Percentiles rank a stretch among this genome's conserved stretches.
phyloP scores from a whole-genome alignment of 2,888 invertebrate genomes.

The Plutella xylostella region DNA sequence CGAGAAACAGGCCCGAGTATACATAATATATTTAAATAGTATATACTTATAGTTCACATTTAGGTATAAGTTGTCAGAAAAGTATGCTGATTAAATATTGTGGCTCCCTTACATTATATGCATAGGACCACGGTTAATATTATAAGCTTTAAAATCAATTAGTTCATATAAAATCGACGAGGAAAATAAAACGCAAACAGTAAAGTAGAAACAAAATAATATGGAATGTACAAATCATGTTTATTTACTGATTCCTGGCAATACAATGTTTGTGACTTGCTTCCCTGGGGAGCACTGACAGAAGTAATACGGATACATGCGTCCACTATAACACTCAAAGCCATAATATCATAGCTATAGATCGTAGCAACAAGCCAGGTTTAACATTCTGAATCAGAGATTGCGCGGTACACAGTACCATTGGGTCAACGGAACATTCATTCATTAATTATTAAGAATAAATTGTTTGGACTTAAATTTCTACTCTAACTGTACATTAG shows the following conservation, averaged over 20 bases:
- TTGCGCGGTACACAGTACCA: slow-evolving; percentile 54
- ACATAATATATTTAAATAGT: slow-evolving; percentile 61
- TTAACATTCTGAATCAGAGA: slow-evolving; percentile 40
- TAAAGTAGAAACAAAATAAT: slow-evolving; percentile 75
- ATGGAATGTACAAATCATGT: slow-evolving; percentile 87
- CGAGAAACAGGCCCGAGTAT: too few relatives aligned
- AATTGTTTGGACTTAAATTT: slow-evolving; percentile 67
- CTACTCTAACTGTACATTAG: slow-evolving; percentile 73
- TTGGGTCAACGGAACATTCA: slow-evolving; percentile 56
- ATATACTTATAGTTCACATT: slow-evolving; percentile 45
- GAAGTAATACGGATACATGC: slow-evolving; percentile 39
- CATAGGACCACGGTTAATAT: not conserved
- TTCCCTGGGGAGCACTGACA: slow-evolving; percentile 35
- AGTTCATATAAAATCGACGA: slow-evolving; percentile 27
- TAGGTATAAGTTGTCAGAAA: slow-evolving; percentile 59
- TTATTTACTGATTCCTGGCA: slow-evolving; percentile 76
- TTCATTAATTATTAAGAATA: slow-evolving; percentile 63
- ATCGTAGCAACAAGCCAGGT: slow-evolving; percentile 55
- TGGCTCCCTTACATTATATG: slow-evolving; percentile 13
- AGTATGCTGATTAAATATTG: slow-evolving; percentile 40
- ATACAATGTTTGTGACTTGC: slow-evolving; percentile 63
- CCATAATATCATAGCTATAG: slow-evolving; percentile 31
- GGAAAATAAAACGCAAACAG: slow-evolving; percentile 66
- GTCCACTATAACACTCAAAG: slow-evolving; percentile 60
- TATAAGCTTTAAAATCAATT: not conserved